These are phyloP conservation scores for Amblyornis subalaris DNA, from an alignment of 2,113 vertebrate species.

Conservation along the genomic window DNA sequence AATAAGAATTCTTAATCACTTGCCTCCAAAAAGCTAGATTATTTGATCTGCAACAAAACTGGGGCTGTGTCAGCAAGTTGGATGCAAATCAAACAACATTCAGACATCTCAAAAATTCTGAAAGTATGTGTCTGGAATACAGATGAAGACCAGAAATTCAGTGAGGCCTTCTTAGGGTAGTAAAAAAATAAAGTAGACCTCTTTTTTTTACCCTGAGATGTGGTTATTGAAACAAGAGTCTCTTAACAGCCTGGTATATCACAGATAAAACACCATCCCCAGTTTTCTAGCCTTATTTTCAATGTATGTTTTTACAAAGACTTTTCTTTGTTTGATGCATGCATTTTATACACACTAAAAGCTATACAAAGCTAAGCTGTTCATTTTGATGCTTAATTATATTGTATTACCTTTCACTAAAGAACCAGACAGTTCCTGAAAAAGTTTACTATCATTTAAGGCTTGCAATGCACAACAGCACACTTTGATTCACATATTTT, in stretches of 20 bases:
- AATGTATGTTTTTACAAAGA: background rate
- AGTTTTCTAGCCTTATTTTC: background rate
- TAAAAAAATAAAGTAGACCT: background rate
- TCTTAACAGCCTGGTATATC: background rate
- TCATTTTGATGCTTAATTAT: slow-evolving; percentile 9
- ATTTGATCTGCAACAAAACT: slow-evolving; percentile 60
- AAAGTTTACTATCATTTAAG: slow-evolving; percentile 46
- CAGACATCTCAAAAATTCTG: slow-evolving; percentile 40
- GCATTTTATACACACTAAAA: background rate
- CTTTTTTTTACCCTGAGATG: background rate
- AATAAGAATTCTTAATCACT: slow-evolving; percentile 55
- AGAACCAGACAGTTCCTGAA: slow-evolving; percentile 18
- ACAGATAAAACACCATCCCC: background rate
- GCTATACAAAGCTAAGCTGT: background rate
- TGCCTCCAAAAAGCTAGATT: slow-evolving; percentile 38
- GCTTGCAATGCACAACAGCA: slow-evolving; percentile 7
- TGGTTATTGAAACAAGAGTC: background rate
- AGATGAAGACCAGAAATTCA: slow-evolving; percentile 25
- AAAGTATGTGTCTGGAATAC: slow-evolving; percentile 16
- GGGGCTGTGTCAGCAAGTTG: slow-evolving; percentile 52
- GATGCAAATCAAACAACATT: slow-evolving; percentile 46
- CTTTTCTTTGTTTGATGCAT: background rate
- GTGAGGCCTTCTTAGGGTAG: background rate
- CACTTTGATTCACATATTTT: slow-evolving; percentile 43
- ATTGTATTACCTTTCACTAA: slow-evolving; percentile 10